These are phyloP conservation scores for Diorhabda carinulata DNA, from an alignment of 1,140 invertebrate species.

Conservation along the genomic window DNA sequence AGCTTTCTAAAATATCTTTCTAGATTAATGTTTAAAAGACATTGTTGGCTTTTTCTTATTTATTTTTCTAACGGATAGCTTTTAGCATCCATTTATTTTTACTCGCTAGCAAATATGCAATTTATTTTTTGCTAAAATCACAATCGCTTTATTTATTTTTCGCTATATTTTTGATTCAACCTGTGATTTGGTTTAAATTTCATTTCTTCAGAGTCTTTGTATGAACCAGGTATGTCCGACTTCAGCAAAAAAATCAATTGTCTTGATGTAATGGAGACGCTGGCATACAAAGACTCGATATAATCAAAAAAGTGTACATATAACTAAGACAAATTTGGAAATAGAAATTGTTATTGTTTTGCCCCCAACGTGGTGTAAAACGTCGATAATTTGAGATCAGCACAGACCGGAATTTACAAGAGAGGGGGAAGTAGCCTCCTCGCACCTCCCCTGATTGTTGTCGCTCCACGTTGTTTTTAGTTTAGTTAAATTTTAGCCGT, in stretches of 20 bases:
- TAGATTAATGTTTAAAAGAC: conserved; percentile 30
- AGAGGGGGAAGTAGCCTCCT: conserved; percentile 42
- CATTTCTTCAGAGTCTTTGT: conserved; percentile 8
- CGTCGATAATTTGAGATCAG: conserved; percentile 19
- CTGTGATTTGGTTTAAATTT: conserved; percentile 39
- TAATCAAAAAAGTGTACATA: conserved; percentile 35
- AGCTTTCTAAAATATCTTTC: conserved; percentile 28
- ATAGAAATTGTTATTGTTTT: conserved; percentile 19
- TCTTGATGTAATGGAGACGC: neutral
- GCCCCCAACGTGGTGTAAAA: conserved; percentile 7
- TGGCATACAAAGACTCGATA: conserved; percentile 11
- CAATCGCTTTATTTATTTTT: conserved; percentile 18
- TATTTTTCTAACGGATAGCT: conserved; percentile 13
- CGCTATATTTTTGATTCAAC: neutral
- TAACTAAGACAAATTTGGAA: conserved; percentile 17
- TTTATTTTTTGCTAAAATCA: conserved; percentile 22
- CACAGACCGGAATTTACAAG: conserved; percentile 7
- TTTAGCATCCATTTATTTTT: conserved; percentile 18
- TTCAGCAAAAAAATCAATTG: neutral
- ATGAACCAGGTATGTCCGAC: neutral
- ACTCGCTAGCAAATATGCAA: conserved; percentile 22
- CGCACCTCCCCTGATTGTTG: conserved; percentile 40
- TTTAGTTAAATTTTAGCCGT: conserved; percentile 15
- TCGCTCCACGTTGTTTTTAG: conserved; percentile 21
- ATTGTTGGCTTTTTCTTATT: conserved; percentile 29